Evolutionary conservation across 2,113 vertebrate species (phyloP).

Genomic region (Apeltes quadracus): DNA sequence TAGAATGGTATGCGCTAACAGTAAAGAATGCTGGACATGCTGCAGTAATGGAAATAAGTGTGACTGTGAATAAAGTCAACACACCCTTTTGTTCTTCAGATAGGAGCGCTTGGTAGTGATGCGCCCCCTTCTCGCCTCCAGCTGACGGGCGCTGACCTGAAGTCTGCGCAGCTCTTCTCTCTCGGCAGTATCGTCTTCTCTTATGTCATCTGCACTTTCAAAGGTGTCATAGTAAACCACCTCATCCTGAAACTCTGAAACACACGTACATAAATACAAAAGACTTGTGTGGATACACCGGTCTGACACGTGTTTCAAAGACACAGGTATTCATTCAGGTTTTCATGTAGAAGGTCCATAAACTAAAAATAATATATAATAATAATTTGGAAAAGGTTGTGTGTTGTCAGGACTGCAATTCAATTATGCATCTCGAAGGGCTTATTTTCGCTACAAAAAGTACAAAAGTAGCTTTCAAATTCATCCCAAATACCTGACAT

Average conservation of each 20-base stretch:
- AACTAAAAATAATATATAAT: too few species aligned
- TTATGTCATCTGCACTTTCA: constrained; percentile 95
- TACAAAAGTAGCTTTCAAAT: neutral
- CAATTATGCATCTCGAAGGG: neutral
- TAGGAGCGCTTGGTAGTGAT: constrained; percentile 98
- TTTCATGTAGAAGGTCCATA: neutral
- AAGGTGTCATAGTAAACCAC: constrained; percentile 97
- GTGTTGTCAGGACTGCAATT: neutral
- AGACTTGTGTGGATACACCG: constrained; percentile 5
- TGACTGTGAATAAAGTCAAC: constrained; percentile 14
- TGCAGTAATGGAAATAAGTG: constrained; percentile 2
- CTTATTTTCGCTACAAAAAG: too few species aligned
- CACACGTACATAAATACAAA: constrained; percentile 9
- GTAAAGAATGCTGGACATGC: neutral
- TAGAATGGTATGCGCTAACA: neutral
- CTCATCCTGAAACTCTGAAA: constrained; percentile 85
- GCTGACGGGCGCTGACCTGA: constrained; percentile 90
- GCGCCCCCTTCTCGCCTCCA: constrained; percentile 94
- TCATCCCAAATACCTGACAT: constrained; percentile 81
- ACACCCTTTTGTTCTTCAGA: constrained; percentile 96
- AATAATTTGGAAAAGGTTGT: neutral
- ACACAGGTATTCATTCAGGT: neutral
- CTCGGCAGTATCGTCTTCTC: constrained; percentile 81
- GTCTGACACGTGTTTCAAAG: neutral
- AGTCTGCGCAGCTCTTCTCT: constrained; percentile 89